Conservation (phyloP, 2,797 vertebrate genomes). For the Cyprinodon diabolis region DNA sequence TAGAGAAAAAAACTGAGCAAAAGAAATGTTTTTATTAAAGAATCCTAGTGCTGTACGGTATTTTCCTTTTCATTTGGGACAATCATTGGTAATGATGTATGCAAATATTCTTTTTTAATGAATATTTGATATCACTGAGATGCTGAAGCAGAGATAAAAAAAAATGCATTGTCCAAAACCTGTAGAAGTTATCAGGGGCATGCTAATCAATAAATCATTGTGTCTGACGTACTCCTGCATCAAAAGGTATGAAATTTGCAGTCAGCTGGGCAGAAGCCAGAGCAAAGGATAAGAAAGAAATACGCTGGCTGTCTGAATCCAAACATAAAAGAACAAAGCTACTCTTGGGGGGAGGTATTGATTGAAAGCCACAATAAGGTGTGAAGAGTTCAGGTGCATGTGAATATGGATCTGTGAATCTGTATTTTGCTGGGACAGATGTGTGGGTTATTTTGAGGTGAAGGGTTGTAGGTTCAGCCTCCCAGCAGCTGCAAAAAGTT, state of each 20-base stretch:
- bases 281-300: conserved; percentile 25
- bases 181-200: conserved; percentile 38
- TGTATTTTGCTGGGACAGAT: conserved; percentile 58
- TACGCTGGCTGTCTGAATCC: conserved; percentile 53
- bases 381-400: conserved; percentile 59
- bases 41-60: conserved; percentile 29
- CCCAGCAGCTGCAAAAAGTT: conserved; percentile 44
- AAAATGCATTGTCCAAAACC: conserved; percentile 39
- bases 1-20: conserved; percentile 24
- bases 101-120: conserved; percentile 70
- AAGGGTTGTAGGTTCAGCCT: conserved; percentile 56
- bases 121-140: conserved; percentile 70
- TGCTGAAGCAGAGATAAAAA: conserved; percentile 21
- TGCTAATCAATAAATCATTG: conserved; percentile 69
- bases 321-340: conserved; percentile 68
- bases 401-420: conserved; percentile 44
- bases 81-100: conserved; percentile 75
- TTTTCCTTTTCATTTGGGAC: conserved; percentile 51
- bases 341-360: conserved; percentile 54
- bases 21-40: conserved; percentile 40
- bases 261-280: conserved; percentile 36
- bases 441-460: conserved; percentile 65
- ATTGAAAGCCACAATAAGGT: conserved; percentile 58
- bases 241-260: conserved; percentile 52
- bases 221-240: conserved; percentile 51